These are phyloP conservation scores for Saccostrea cuccullata DNA, from an alignment of 1,140 invertebrate genomes.

Conservation along the genomic window DNA sequence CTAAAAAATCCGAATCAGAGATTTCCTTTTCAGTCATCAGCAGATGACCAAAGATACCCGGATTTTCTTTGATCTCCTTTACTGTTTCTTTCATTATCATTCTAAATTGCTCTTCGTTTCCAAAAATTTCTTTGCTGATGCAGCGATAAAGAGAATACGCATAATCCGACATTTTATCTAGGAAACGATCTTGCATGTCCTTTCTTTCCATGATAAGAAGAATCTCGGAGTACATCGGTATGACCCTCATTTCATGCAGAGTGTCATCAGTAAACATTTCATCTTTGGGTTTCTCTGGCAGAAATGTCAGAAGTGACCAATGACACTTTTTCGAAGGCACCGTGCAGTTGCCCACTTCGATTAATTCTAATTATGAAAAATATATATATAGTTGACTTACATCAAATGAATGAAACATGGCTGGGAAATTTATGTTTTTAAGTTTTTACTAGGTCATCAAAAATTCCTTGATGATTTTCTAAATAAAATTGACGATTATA, in stretches of 20 bases:
- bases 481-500: too few species aligned
- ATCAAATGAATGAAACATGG: background rate
- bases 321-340: background rate
- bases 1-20: background rate
- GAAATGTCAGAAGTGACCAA: constrained; percentile 13
- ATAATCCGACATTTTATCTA: constrained; percentile 26
- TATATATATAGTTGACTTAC: background rate
- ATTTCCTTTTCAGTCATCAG: constrained; percentile 20
- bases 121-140: constrained; percentile 49
- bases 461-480: background rate
- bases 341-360: background rate
- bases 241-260: background rate
- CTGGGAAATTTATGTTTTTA: background rate
- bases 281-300: background rate
- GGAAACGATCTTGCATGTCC: constrained; percentile 26
- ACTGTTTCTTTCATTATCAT: constrained; percentile 4
- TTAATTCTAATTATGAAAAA: background rate
- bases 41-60: background rate
- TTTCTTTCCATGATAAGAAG: background rate
- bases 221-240: constrained; percentile 13
- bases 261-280: constrained; percentile 13
- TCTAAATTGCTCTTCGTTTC: constrained; percentile 21
- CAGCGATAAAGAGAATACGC: constrained; percentile 47
- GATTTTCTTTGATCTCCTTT: constrained; percentile 27
- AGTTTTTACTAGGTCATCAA: too few species aligned